Base-by-base conservation (phyloP, 2,113 vertebrate genomes). In the Platichthys flesus region DNA sequence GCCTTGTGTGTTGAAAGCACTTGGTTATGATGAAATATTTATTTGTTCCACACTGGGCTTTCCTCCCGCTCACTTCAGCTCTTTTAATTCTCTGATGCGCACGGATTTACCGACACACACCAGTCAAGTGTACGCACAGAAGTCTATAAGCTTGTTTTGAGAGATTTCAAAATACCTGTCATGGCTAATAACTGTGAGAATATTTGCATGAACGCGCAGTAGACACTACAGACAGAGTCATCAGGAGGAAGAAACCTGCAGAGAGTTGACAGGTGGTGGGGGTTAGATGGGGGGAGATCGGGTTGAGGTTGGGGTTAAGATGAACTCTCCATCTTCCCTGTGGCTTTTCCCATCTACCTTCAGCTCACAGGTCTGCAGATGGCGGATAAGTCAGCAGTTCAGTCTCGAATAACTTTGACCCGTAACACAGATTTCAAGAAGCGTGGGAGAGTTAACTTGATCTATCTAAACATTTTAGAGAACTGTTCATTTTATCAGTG, bases 11-110 rank as follows among this genome's bases (percentile, higher is more conserved):
- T 62, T 5, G 15, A 68, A 12, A 31, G 23, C 13, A 16, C 45
- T 65, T 75, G 51, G 23, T 16, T 28, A 47, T 67, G 47, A 88
- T 81, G 9, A 76, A 83, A 74, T 76, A 81, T 85, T 63, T 72
- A 88, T 77, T 64, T 42, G 58, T 74, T 56, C 58, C 56, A 59
- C 67, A 26, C 28, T 1, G 3, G 26, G 57, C n/a, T 63, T 62
- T 69, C 56, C 40, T 71, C 8, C 23, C 13, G 40, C 67, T 62
- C 40, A 45, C 9, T 16, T 52, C 45, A 71, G 45, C 54, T 42
- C 40, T 82, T 79, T 63, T 67, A 45, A 51, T 70, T 67, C 67
- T 62, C 59, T 16, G 15, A 24, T 49, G 45, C 49, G 51, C 51
- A 65, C 31, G 67, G 28, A 40, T 9, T 5, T 28, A 67, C 20